Evolutionary conservation across 2,113 vertebrate genomes (phyloP).

Genomic region (Chroicocephalus ridibundus): DNA sequence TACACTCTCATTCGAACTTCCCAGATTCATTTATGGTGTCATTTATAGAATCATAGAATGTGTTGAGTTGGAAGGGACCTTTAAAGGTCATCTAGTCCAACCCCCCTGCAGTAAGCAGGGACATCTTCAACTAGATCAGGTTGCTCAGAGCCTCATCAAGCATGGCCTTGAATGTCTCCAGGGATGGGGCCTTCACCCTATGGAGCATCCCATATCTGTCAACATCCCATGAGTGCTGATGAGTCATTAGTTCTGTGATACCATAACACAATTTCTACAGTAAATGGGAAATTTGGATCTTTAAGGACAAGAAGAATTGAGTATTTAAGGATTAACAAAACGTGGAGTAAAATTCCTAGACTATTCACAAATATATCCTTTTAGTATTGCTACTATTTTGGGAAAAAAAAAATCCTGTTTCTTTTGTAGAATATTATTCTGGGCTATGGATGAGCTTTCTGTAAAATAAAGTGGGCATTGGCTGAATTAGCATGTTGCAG

Average conservation of each 20-base stretch:
- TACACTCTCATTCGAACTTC: background rate
- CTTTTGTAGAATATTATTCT: background rate
- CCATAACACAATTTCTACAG: background rate
- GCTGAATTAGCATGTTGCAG: background rate
- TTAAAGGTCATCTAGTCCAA: too few species aligned
- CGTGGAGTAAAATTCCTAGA: background rate
- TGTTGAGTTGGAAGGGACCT: too few species aligned
- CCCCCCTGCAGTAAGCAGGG: too few species aligned
- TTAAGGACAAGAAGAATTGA: background rate
- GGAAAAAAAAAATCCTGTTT: background rate
- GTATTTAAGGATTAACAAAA: background rate
- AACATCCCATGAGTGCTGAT: background rate
- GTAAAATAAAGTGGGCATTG: background rate
- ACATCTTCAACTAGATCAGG: too few species aligned
- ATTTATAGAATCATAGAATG: background rate
- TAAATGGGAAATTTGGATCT: background rate
- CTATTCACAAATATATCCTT: background rate
- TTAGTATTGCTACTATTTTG: background rate
- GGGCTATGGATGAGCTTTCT: background rate
- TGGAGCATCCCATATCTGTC: background rate
- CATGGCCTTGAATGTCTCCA: too few species aligned
- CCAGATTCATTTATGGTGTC: background rate
- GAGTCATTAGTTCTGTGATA: background rate
- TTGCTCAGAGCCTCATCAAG: too few species aligned
- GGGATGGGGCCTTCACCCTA: too few species aligned